Evolutionary conservation across 2,113 vertebrate genomes (phyloP).

Genomic region (Hemiscyllium ocellatum): DNA sequence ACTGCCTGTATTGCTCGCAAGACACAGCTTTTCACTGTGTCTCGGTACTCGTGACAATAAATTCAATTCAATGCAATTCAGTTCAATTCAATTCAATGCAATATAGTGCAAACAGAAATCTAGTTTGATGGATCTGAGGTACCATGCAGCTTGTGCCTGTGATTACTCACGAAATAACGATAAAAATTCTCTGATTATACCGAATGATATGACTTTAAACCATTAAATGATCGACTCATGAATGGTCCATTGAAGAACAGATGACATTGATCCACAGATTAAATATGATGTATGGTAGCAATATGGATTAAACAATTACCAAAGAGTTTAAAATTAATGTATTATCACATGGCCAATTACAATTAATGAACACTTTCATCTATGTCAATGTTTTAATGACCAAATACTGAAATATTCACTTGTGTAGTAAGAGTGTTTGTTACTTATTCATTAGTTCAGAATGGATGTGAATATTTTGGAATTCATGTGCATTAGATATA

Average conservation of each 20-base stretch:
- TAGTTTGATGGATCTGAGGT: not conserved
- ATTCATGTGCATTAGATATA: not conserved
- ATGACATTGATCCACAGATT: not conserved
- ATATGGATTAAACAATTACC: constrained; percentile 6
- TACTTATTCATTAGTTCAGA: not conserved
- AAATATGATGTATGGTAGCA: not conserved
- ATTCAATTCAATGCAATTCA: not conserved
- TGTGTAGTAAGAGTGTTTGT: not conserved
- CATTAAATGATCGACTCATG: not conserved
- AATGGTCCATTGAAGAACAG: not conserved
- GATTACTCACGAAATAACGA: not conserved
- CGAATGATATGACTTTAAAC: not conserved
- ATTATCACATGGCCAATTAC: not conserved
- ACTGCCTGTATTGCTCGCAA: too few species aligned
- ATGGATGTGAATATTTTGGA: not conserved
- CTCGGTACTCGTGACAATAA: too few species aligned
- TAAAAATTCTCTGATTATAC: not conserved
- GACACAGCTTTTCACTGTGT: too few species aligned
- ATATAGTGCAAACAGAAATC: not conserved
- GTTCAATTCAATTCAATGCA: not conserved
- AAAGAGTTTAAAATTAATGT: not conserved
- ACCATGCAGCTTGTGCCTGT: not conserved
- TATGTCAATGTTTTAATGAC: not conserved
- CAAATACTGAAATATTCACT: not conserved
- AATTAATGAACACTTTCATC: not conserved